Conservation (phyloP, 1,140 invertebrate species). For the Zeugodacus cucurbitae region DNA sequence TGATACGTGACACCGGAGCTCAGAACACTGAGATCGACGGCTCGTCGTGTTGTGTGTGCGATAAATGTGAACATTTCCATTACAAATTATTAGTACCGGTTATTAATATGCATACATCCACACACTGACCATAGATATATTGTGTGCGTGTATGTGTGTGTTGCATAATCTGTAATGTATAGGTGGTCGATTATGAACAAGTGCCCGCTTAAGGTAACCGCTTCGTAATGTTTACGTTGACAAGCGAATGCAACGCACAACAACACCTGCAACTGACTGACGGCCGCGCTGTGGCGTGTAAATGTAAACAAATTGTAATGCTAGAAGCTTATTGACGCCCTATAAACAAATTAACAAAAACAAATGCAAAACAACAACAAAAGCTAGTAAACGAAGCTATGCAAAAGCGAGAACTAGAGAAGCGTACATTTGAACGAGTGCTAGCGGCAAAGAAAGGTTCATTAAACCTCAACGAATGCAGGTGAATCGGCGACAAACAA, state of each 20-base stretch:
- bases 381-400: too few species aligned
- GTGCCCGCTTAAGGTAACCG: not conserved
- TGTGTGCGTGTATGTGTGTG: not conserved
- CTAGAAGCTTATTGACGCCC: slow-evolving; percentile 25
- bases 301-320: slow-evolving; percentile 16
- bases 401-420: too few species aligned
- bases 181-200: not conserved
- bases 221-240: not conserved
- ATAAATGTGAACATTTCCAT: too few species aligned
- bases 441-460: not conserved
- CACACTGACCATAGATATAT: too few species aligned
- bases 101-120: not conserved
- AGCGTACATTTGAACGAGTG: too few species aligned
- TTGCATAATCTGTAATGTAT: not conserved
- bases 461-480: not conserved
- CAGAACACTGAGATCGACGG: too few species aligned
- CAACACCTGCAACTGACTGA: not conserved
- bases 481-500: not conserved
- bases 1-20: too few species aligned
- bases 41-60: too few species aligned
- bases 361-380: too few species aligned
- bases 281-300: not conserved
- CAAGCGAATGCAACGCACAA: not conserved
- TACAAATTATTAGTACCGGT: not conserved
- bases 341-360: slow-evolving; percentile 15